phyloP scores from a whole-genome alignment of 2,888 invertebrate species.

The Xestia c-nigrum region DNA sequence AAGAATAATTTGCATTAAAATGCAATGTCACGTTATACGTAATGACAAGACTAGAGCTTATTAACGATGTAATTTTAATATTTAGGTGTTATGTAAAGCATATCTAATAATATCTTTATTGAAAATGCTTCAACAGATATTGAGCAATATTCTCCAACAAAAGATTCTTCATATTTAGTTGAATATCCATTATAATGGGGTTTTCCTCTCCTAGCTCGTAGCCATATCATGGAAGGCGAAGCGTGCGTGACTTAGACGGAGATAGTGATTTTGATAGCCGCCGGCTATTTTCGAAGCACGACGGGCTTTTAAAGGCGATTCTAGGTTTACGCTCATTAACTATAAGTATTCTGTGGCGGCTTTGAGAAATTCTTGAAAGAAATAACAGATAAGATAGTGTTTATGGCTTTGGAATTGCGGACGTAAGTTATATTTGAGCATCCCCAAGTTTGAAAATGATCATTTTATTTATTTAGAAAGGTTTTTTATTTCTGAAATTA shows the following conservation, averaged over 20 bases:
- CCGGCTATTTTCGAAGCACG: constrained; percentile 75
- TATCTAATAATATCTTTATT: not conserved
- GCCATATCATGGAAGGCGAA: constrained; percentile 69
- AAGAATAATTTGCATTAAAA: constrained; percentile 43
- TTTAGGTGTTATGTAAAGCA: constrained; percentile 17
- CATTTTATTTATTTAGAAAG: constrained; percentile 10
- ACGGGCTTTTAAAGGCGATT: constrained; percentile 64
- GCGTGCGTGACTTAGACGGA: constrained; percentile 78
- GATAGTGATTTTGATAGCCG: constrained; percentile 76
- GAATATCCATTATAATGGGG: constrained; percentile 31
- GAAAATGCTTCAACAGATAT: constrained; percentile 10
- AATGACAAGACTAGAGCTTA: constrained; percentile 19
- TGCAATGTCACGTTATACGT: constrained; percentile 46
- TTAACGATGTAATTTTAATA: constrained; percentile 36
- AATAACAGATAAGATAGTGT: constrained; percentile 36
- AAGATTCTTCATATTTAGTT: constrained; percentile 33
- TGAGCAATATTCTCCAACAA: constrained; percentile 6
- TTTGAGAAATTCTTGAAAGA: constrained; percentile 48
- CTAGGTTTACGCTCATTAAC: constrained; percentile 63
- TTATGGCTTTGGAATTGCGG: constrained; percentile 3
- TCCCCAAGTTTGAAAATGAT: not conserved
- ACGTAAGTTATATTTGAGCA: constrained; percentile 5
- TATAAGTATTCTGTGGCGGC: constrained; percentile 52
- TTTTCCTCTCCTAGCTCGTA: constrained; percentile 62
- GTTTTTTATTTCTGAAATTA: not conserved